These are phyloP conservation scores for Acanthiza pusilla DNA, from an alignment of 2,797 vertebrate species.

Conservation along the genomic window DNA sequence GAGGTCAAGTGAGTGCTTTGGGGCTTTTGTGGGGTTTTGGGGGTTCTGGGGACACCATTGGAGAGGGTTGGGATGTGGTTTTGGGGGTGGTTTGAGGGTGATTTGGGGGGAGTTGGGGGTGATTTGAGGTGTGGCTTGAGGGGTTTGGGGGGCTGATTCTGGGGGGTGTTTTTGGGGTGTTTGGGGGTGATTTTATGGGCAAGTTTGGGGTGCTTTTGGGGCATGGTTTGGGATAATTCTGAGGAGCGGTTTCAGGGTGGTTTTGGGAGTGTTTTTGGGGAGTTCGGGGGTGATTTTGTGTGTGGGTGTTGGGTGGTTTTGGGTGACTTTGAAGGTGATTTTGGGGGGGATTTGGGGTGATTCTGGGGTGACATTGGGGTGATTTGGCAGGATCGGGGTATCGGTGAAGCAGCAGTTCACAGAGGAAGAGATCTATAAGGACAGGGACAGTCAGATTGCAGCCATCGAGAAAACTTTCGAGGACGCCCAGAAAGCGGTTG, in stretches of 20 bases:
- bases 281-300: not conserved
- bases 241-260: not conserved
- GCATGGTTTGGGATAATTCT: too few relatives aligned
- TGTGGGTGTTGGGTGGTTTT: too few relatives aligned
- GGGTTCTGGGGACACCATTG: too few relatives aligned
- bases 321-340: too few relatives aligned
- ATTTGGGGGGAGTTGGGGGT: too few relatives aligned
- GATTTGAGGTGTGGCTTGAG: not conserved
- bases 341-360: too few relatives aligned
- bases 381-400: slow-evolving; percentile 82
- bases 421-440: slow-evolving; percentile 96
- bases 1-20: not conserved
- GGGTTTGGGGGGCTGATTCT: too few relatives aligned
- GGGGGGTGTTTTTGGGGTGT: too few relatives aligned
- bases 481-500: slow-evolving; percentile 86
- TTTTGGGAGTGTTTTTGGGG: not conserved
- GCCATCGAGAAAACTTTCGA: slow-evolving; percentile 97
- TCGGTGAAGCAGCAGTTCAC: slow-evolving; percentile 98
- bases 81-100: not conserved
- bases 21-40: not conserved
- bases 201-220: too few relatives aligned
- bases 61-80: not conserved
- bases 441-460: slow-evolving; percentile 92
- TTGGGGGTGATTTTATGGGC: too few relatives aligned
- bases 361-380: not conserved